Base-by-base conservation (phyloP, 2,888 invertebrate species). In the Anoncus sp. region DNA sequence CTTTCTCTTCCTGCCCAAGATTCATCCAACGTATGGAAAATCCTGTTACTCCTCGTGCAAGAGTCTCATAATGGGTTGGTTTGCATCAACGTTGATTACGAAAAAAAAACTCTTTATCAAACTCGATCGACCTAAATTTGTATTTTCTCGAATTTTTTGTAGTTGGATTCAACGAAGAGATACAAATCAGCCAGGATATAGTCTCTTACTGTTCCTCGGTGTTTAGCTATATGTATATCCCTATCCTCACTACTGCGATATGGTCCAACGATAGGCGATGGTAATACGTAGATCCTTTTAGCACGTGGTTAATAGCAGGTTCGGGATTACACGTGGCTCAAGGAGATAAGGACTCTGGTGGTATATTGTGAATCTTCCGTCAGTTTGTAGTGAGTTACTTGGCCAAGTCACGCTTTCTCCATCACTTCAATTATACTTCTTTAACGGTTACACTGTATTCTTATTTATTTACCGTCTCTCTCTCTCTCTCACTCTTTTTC, bases 401-500 rank as follows among this genome's bases (percentile, higher is more conserved):
- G 40, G 20, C 18, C 16, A 10, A 65, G 77, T 65, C 69, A 74
- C 73, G 77, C 74, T 71, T 63, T 49, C 65, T 55, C 63, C n/a
- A 3, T 16, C 49, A 10, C 22, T 31, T 49, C 18, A 14, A 38
- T 18, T 59, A 31, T 40, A 43, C 31, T 43, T 12, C 22, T 57
- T 49, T 14, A 16, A 53, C n/a, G n/a, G n/a, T 66, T 40, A 6
- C 12, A 22, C 5, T 16, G n/a, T 22, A 53, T 40, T 45, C 18
- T 12, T 16, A 22, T 59, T 22, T 22, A 47, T 20, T 31, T 31
- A 53, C 51, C 31, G 16, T 51, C 16, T 31, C 57, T 38, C 49
- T 51, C 10, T 20, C 38, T 14, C 14, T 76, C 80, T 69, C 53
- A 79, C 72, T 38, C 62, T 59, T 51, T 81, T 77, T 62, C 57